Percentiles rank a stretch among this genome's conserved stretches.
phyloP scores from a whole-genome alignment of 2,113 vertebrate genomes.

The Talpa occidentalis region DNA sequence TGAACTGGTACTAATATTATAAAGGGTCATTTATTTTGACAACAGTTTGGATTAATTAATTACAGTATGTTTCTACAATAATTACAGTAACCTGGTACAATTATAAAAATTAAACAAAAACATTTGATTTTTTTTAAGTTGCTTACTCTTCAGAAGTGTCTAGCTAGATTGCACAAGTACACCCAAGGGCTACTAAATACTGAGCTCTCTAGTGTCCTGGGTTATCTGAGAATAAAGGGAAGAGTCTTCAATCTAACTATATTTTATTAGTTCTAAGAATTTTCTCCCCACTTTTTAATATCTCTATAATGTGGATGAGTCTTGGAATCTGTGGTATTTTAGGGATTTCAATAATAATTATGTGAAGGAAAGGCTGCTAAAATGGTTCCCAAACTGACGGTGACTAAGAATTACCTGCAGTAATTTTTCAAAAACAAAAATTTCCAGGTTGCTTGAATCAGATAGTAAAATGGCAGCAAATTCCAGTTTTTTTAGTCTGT shows the following conservation, averaged over 20 bases:
- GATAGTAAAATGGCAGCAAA: neutral
- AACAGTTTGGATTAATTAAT: neutral
- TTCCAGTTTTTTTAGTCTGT: conserved; percentile 1
- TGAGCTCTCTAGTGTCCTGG: neutral
- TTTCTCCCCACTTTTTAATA: neutral
- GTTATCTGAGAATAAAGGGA: neutral
- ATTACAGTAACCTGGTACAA: neutral
- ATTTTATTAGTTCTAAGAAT: neutral
- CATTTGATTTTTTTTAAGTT: neutral
- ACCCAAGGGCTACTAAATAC: neutral
- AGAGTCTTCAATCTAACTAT: neutral
- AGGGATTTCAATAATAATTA: neutral
- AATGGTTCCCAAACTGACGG: neutral
- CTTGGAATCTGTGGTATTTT: neutral
- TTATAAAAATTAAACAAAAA: neutral
- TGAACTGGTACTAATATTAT: neutral
- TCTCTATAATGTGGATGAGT: neutral
- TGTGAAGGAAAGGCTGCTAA: neutral
- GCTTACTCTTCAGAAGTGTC: neutral
- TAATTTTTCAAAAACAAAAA: neutral
- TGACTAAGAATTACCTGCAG: neutral
- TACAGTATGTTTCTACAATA: neutral
- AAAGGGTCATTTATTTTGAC: neutral
- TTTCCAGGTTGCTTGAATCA: neutral
- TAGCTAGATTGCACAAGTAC: neutral